Percentiles rank a stretch among this genome's conserved stretches.
Conservation (phyloP, 2,888 invertebrate genomes). For the Epinotia brunnichana region DNA sequence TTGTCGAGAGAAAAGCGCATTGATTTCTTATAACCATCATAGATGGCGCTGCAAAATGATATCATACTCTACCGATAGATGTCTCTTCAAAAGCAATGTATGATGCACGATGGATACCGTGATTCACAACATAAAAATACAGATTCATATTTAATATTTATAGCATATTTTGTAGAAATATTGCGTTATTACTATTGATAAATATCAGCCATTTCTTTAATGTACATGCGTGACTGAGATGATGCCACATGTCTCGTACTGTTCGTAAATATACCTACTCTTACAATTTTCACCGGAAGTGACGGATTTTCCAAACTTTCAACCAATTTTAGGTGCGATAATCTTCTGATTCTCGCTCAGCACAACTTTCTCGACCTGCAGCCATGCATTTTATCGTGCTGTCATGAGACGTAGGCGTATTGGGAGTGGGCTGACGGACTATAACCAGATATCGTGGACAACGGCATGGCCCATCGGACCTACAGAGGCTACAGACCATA, state of each 20-base stretch:
- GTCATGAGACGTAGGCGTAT: too few species aligned
- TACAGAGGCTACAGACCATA: too few species aligned
- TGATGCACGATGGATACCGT: background rate
- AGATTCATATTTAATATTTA: conserved; percentile 2
- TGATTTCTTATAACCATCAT: background rate
- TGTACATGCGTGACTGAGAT: background rate
- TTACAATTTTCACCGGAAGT: too few species aligned
- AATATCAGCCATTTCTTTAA: background rate
- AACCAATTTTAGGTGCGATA: too few species aligned
- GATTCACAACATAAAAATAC: conserved; percentile 14
- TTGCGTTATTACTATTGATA: background rate
- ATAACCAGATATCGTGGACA: background rate
- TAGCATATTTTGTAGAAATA: background rate
- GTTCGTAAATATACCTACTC: too few species aligned
- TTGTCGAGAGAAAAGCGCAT: background rate
- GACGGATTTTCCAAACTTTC: too few species aligned
- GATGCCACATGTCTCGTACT: too few species aligned
- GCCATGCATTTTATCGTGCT: too few species aligned
- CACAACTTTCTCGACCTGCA: too few species aligned
- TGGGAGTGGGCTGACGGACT: too few species aligned
- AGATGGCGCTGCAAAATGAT: conserved; percentile 27
- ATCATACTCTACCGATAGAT: conserved; percentile 18
- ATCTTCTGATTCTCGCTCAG: too few species aligned
- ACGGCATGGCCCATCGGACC: too few species aligned
- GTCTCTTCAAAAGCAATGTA: conserved; percentile 1